A percentile compares a stretch with the other conserved stretches of the same genome.
phyloP scores from a whole-genome alignment of 1,140 invertebrate species.

The Oscheius sp. region DNA sequence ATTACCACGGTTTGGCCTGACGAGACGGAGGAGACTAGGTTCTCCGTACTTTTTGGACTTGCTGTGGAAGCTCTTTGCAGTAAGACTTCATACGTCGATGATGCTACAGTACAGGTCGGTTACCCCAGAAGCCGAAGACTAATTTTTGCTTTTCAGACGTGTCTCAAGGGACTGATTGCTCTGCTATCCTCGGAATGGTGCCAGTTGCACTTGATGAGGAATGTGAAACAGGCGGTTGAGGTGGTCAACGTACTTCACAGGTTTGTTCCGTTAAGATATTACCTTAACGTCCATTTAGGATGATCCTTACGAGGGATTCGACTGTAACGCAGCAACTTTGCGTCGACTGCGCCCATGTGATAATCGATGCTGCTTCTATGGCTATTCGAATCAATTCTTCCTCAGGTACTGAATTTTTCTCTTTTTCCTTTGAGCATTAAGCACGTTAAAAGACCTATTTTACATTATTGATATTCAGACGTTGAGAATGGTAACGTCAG shows the following conservation, averaged over 20 bases:
- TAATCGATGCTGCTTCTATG: constrained; percentile 77
- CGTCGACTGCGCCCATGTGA: constrained; percentile 79
- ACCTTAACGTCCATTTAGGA: constrained; percentile 66
- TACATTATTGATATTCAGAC: too few species aligned
- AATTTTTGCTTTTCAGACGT: constrained; percentile 72
- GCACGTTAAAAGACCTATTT: too few species aligned
- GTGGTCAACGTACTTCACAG: constrained; percentile 90
- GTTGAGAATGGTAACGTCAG: constrained; percentile 49
- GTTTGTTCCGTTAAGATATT: constrained; percentile 59
- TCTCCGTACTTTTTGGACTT: constrained; percentile 16
- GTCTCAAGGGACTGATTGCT: constrained; percentile 79
- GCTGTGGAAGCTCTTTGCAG: constrained; percentile 10
- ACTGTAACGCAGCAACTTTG: constrained; percentile 77
- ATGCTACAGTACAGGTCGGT: constrained; percentile 9
- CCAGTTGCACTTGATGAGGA: constrained; percentile 75
- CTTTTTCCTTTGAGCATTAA: too few species aligned
- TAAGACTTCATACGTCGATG: constrained; percentile 13
- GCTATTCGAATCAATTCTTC: constrained; percentile 64
- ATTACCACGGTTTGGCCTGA: constrained; percentile 10
- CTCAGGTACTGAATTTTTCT: too few species aligned
- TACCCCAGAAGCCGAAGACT: neutral
- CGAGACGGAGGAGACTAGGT: constrained; percentile 14
- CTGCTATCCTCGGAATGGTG: constrained; percentile 79
- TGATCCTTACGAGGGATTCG: constrained; percentile 82
- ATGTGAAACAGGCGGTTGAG: constrained; percentile 80